Base-by-base conservation (phyloP, 2,888 invertebrate genomes). In the Marasmarcha lunaedactyla region DNA sequence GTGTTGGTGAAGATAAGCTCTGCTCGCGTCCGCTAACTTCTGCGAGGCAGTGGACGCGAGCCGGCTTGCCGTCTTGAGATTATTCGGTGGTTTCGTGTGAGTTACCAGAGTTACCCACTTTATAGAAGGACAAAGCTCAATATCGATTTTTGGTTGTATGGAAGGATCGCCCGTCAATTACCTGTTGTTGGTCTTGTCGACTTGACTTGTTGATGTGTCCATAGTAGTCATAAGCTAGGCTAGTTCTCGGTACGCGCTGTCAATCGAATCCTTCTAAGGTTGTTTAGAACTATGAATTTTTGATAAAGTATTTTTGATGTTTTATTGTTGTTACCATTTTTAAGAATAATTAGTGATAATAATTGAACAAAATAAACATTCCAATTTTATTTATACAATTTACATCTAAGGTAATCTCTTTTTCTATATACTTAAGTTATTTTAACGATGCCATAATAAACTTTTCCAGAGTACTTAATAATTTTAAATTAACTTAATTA, bases 321-420 rank as follows among this genome's bases (percentile, higher is more conserved):
- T 66, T 72, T 64, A 76, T 69, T 62, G 71, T 78, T 78, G 77
- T 79, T 79, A 78, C 77, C 20, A 71, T 55, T 56, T 61, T 64
- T 55, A 34, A 14, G 34, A 34, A 55, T 58, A 60, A 60, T 59
- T 59, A 51, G 52, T 56, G 34, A 13, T 34, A 13, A 48, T 56
- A 58, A 54, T 63, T 61, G 62, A 64, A 66, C 65, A 63, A 53
- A 61, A 55, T 60, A 55, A 63, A 70, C 76, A 74, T 74, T 73
- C 72, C 72, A 53, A 57, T 69, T 56, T 53, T 49, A 51, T 52
- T 57, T 46, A 51, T 49, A 51, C 54, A 51, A 35, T 37, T 27
- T 15, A 37, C 39, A 26, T 33, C n/a, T 40, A 36, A 36, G 20
- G 15, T 30, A 12, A 14, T 15, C 11, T 39, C 35, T 25, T 35